Evolutionary conservation across 1,140 invertebrate species (phyloP), one percentile per base, ranked within the genome.

Genomic region (Hyles vespertilio): DNA sequence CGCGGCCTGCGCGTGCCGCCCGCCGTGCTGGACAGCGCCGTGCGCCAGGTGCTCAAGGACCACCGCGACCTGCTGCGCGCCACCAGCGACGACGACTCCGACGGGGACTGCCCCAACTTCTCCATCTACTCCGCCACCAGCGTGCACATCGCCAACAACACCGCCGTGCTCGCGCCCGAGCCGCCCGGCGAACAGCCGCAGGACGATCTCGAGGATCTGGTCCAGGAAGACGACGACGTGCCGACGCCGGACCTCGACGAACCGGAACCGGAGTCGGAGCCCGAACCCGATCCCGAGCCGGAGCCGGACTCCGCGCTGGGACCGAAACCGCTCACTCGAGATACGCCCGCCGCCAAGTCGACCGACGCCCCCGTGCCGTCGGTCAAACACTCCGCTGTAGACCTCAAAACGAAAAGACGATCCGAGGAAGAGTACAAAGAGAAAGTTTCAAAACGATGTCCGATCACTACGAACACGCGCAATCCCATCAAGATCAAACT

Each of bases 61-160:
- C 76, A 87, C 56, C 67, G 77, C 36, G 79, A 77, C 47, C 61
- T 82, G 11, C 73, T 86, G 33, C 61, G 45, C 12, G 60, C 70
- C 5, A 61, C 67, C 32, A 84, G 80, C 59, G 91, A 91, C 57
- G 91, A 92, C 44, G 91, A 91, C 48, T 92, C 91, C 2, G 92
- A 93, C 67, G 92, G 93, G 1, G 94, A 94, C 60, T 96, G 94
- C 89, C 95, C 95, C 3, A 96, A 96, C 75, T 95, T 95, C 75
- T 94, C 93, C 3, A 94, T 96, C 56, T 96, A 96, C 81, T 96
- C 95, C 0, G 92, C 93, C 3, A 92, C 94, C 65, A 95, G 94
- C 32, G 94, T 95, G 77, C 92, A 94, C 56, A 92, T 96, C 40
- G 94, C 94, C 0, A 91, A 93, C 62, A 91, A 92, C 58, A 74